Percentiles rank a stretch among this genome's conserved stretches.
These are phyloP conservation scores for Chrysaora quinquecirrha DNA, from an alignment of 30 jellyfish, hydroid and myxozoan genomes.

Conservation along the genomic window DNA sequence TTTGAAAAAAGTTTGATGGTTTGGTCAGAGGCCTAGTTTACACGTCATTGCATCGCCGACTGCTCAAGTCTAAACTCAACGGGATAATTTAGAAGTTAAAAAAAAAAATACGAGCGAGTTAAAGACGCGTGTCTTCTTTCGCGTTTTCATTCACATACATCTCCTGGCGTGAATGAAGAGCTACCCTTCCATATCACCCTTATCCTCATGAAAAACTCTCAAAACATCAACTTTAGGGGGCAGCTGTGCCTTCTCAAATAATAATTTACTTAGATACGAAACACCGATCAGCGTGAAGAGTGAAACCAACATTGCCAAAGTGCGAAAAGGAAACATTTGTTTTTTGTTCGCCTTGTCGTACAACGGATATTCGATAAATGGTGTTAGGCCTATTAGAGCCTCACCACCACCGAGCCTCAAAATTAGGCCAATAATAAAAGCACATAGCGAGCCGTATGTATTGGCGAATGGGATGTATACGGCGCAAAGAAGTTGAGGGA, in stretches of 20 bases:
- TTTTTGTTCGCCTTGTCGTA: slow-evolving; percentile 46
- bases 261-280: slow-evolving; percentile 35
- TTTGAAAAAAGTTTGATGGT: no score
- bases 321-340: slow-evolving; percentile 87
- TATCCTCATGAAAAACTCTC: slow-evolving; percentile 17
- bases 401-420: slow-evolving; percentile 91
- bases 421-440: slow-evolving; percentile 72
- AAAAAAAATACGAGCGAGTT: no score
- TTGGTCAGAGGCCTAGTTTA: no score
- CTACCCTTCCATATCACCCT: no score
- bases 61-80: no score
- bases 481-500: slow-evolving; percentile 95
- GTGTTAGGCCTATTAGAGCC: slow-evolving; percentile 56
- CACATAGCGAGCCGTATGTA: slow-evolving; percentile 86
- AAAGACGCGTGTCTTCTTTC: no score
- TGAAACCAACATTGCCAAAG: slow-evolving; percentile 88
- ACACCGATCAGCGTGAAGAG: slow-evolving; percentile 69
- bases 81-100: no score
- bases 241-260: slow-evolving; percentile 17
- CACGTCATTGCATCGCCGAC: no score
- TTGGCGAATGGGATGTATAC: slow-evolving; percentile 85
- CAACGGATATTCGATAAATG: slow-evolving; percentile 78
- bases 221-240: slow-evolving; percentile 42
- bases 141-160: no score
- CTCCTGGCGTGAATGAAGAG: no score